Base-by-base conservation (phyloP, 2,888 invertebrate species). In the Eugnorisma glareosa region DNA sequence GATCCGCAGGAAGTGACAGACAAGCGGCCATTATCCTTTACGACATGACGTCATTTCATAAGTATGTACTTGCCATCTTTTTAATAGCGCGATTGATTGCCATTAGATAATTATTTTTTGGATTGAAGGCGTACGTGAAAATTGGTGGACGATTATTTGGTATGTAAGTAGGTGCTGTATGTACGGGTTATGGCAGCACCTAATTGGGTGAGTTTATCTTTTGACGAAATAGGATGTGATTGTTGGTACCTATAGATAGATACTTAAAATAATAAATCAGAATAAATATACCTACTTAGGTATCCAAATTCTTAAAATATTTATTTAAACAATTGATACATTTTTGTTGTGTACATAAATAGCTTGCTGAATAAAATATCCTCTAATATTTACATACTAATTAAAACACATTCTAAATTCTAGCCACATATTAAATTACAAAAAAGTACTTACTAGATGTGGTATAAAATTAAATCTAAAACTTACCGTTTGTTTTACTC, bases 1-100 rank as follows among this genome's bases (percentile, higher is more conserved):
- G 72, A 79, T 81, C 76, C 81, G 45, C 87, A 86, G 91, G 91
- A 91, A 90, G 78, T 89, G 88, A 87, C 79, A 79, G 67, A 77
- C 71, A 80, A 76, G 54, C 73, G 79, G 78, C 84, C 81, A 86
- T 91, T 88, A 89, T 90, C 84, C 84, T 88, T 85, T 82, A 84
- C 71, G 84, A 71, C 70, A 77, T 75, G 71, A 83, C 73, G 82
- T 77, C 77, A 83, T 51, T 10, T n/a, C n/a, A 57, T 76, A 66
- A 78, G 72, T 76, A 66, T 73, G 72, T 74, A 77, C 64, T 75
- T 69, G 67, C 61, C 43, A 78, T 74, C 73, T 79, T 77, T 82
- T 79, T 85, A 84, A 79, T 77, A 75, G 63, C 18, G 28, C 57
- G 69, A 79, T 78, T 86, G 82, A 82, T 82, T 76, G 83, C 74